These are phyloP conservation scores for Cheilosia vernalis DNA, from an alignment of 2,888 invertebrate genomes.

Conservation along the genomic window DNA sequence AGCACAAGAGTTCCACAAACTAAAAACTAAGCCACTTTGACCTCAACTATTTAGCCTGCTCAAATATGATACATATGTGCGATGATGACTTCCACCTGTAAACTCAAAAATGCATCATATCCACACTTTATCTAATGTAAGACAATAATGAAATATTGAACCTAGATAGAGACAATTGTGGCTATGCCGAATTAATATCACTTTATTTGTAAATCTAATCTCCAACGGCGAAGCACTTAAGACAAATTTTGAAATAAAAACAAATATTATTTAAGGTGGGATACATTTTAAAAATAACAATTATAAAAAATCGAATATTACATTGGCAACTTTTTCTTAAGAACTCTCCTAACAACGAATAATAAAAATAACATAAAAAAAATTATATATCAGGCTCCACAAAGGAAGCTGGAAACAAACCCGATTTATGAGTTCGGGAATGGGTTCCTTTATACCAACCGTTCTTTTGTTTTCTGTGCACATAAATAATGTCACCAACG, in stretches of 20 bases:
- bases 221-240: slow-evolving; percentile 16
- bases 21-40: too few species aligned
- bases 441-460: slow-evolving; percentile 98
- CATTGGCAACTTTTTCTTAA: slow-evolving; percentile 21
- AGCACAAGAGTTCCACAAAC: too few species aligned
- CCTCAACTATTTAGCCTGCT: too few species aligned
- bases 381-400: slow-evolving; percentile 87
- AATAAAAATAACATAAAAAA: slow-evolving; percentile 27
- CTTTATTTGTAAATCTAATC: neutral
- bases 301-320: slow-evolving; percentile 18
- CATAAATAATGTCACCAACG: slow-evolving; percentile 95
- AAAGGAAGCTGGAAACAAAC: slow-evolving; percentile 97
- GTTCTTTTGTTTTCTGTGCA: slow-evolving; percentile 95
- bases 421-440: slow-evolving; percentile 94
- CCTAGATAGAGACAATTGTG: too few species aligned
- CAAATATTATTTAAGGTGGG: slow-evolving; percentile 31
- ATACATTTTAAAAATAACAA: slow-evolving; percentile 26
- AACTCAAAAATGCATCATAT: too few species aligned
- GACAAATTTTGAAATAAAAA: slow-evolving; percentile 2
- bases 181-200: too few species aligned
- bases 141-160: neutral
- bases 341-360: slow-evolving; percentile 7
- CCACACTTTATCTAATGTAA: too few species aligned
- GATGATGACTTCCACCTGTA: too few species aligned
- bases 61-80: too few species aligned